Percentiles rank a stretch among this genome's conserved stretches.
Conservation (phyloP, 2,113 vertebrate genomes). For the Phalacrocorax aristotelis region DNA sequence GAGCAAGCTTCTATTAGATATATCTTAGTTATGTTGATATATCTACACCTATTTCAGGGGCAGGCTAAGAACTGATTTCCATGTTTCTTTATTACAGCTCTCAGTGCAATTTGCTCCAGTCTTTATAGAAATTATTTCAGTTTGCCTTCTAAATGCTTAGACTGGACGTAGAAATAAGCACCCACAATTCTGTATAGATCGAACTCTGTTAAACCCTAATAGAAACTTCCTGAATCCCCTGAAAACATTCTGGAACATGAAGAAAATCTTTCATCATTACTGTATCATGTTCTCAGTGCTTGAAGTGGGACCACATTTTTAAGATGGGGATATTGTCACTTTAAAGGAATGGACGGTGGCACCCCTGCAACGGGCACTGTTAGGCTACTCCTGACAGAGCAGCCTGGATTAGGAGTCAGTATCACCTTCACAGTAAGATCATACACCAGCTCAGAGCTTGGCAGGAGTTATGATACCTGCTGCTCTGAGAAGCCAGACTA, state of each 20-base stretch:
- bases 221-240: neutral
- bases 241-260: neutral
- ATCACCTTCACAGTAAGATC: neutral
- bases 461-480: neutral
- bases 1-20: neutral
- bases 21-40: neutral
- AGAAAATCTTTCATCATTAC: neutral
- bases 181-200: neutral
- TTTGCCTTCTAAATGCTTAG: neutral
- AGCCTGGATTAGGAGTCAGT: neutral
- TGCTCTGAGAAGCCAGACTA: neutral
- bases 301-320: neutral
- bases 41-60: neutral
- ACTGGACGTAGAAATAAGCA: neutral
- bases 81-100: neutral
- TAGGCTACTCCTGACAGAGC: neutral
- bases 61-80: neutral
- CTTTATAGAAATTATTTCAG: neutral
- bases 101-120: neutral
- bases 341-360: neutral
- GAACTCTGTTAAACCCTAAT: neutral
- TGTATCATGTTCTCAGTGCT: rapidly evolving
- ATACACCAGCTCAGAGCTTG: neutral
- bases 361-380: neutral
- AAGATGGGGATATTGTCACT: neutral